Evolutionary conservation across 2,113 vertebrate species (phyloP).

Genomic region (Acanthisitta chloris): DNA sequence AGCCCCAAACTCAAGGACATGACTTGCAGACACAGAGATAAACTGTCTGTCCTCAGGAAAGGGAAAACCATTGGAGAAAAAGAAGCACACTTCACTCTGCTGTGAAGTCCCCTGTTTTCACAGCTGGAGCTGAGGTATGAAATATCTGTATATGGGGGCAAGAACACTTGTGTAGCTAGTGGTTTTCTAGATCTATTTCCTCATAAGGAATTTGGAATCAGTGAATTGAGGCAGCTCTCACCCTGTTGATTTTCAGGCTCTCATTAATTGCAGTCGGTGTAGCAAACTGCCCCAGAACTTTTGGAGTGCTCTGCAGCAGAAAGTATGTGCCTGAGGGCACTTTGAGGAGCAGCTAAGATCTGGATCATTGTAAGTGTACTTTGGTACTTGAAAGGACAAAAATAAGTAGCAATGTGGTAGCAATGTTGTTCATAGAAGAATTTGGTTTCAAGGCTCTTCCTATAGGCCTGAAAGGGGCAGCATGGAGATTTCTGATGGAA

Average conservation of each 20-base stretch:
- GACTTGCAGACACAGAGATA: not conserved
- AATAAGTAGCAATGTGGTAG: not conserved
- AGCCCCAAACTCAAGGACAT: not conserved
- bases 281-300: not conserved
- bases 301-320: not conserved
- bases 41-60: not conserved
- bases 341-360: not conserved
- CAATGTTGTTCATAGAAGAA: not conserved
- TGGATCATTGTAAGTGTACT: not conserved
- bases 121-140: not conserved
- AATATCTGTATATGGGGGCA: not conserved
- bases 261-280: fast-evolving
- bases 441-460: not conserved
- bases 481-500: not conserved
- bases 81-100: not conserved
- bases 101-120: not conserved
- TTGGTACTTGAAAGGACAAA: not conserved
- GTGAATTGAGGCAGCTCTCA: not conserved
- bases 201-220: not conserved
- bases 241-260: not conserved
- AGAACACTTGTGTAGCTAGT: not conserved
- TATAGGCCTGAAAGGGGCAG: not conserved
- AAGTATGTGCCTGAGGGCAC: not conserved
- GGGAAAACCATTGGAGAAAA: not conserved
- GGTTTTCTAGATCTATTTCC: not conserved